A percentile compares a stretch with the other conserved stretches of the same genome.
These are phyloP conservation scores for Acanthosoma haemorrhoidale DNA, from an alignment of 2,888 invertebrate genomes.

Conservation along the genomic window DNA sequence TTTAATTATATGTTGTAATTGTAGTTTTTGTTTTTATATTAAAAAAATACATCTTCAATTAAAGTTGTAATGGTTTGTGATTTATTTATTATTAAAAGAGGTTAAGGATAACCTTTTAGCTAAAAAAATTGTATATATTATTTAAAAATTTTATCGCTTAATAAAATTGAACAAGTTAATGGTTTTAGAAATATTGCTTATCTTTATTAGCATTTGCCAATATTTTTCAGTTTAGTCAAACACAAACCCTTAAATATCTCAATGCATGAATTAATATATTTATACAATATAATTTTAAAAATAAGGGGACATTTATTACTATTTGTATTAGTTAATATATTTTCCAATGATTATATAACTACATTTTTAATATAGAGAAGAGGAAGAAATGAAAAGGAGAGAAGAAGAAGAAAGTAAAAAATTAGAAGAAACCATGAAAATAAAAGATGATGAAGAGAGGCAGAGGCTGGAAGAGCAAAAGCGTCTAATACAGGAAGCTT, in stretches of 20 bases:
- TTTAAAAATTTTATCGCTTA: not conserved
- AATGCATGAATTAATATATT: no score
- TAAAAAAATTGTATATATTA: no score
- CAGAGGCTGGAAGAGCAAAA: conserved; percentile 57
- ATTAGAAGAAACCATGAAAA: conserved; percentile 52
- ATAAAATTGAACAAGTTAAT: not conserved
- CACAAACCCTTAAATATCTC: no score
- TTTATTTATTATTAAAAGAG: no score
- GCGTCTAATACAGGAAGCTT: conserved; percentile 86
- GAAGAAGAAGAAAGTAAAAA: conserved; percentile 52
- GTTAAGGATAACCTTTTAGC: no score
- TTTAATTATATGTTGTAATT: no score
- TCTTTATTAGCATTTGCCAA: no score
- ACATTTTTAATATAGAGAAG: conserved; percentile 40
- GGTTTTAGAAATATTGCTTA: not conserved
- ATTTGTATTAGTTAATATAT: not conserved
- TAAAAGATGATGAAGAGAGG: conserved; percentile 54
- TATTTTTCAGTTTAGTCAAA: no score
- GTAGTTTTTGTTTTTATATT: no score
- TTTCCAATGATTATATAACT: not conserved
- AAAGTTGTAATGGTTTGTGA: no score
- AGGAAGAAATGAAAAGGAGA: conserved; percentile 44
- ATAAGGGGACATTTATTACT: not conserved
- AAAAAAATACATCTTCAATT: no score
- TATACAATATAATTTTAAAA: not conserved